phyloP scores from a whole-genome alignment of 2,113 vertebrate species.

The Propithecus coquereli region DNA sequence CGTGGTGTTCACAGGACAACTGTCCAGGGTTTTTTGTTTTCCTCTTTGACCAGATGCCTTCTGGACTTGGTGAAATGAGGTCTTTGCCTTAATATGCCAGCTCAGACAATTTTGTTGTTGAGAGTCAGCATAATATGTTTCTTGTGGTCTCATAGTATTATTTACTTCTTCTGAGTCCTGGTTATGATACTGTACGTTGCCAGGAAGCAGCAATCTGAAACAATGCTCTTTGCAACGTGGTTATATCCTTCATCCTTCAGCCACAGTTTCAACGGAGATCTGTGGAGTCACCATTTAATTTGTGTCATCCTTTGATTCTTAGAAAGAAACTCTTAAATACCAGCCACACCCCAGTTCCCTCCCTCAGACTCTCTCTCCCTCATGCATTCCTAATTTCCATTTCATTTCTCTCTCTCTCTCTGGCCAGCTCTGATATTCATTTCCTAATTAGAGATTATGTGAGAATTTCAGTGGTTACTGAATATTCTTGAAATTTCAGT shows the following conservation, averaged over 20 bases:
- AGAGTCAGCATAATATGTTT: fast-evolving
- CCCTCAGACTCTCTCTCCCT: background rate
- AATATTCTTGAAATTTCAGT: too few relatives aligned
- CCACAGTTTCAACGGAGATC: background rate
- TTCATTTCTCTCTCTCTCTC: background rate
- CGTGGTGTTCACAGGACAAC: background rate
- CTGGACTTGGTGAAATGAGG: background rate
- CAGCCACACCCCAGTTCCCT: background rate
- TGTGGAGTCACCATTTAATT: background rate
- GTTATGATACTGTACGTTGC: background rate
- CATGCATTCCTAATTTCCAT: background rate
- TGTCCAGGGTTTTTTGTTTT: background rate
- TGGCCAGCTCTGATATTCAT: background rate
- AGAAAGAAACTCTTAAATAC: background rate
- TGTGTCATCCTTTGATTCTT: background rate
- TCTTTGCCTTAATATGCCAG: background rate
- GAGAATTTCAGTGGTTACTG: background rate
- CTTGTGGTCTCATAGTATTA: background rate
- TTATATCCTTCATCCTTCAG: background rate
- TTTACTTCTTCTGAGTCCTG: background rate
- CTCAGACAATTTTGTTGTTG: background rate
- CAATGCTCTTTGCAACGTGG: background rate
- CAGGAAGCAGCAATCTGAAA: background rate
- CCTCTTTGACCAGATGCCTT: background rate
- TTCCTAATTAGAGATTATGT: conserved; percentile 25